phyloP scores from a whole-genome alignment of 2,888 invertebrate species.

The Sipha maydis region DNA sequence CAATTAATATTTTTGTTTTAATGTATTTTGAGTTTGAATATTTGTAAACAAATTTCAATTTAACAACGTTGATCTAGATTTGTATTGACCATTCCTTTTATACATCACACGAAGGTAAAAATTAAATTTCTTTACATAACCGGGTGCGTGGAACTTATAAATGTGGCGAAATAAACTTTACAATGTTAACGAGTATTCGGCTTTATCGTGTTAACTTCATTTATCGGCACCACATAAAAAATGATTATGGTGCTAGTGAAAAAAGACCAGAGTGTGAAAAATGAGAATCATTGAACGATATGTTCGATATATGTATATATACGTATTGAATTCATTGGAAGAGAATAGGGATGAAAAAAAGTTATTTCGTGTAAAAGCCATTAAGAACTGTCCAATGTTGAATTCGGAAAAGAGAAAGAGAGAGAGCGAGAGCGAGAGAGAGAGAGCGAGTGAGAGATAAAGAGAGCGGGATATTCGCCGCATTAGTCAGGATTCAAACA shows the following conservation, averaged over 20 bases:
- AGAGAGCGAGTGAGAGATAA: background rate
- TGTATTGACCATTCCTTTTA: too few species aligned
- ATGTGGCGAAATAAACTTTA: background rate
- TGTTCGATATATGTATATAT: background rate
- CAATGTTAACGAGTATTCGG: background rate
- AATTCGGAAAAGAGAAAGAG: background rate
- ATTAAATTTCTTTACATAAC: background rate
- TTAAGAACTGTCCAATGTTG: conserved; percentile 30
- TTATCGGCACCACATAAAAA: background rate
- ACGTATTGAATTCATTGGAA: background rate
- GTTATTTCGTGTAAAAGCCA: conserved; percentile 31
- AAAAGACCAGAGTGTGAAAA: background rate
- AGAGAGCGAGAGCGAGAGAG: background rate
- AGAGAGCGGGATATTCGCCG: too few species aligned
- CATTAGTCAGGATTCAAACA: background rate
- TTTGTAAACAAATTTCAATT: too few species aligned
- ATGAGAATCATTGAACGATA: background rate
- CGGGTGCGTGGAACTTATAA: background rate
- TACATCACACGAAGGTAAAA: background rate
- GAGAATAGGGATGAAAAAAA: conserved; percentile 9
- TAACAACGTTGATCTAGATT: too few species aligned
- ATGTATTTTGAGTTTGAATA: too few species aligned
- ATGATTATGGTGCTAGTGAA: background rate
- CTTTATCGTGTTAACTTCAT: background rate
- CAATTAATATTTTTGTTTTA: too few species aligned